Conservation (phyloP, 2,797 vertebrate genomes). For the Gila robusta region DNA sequence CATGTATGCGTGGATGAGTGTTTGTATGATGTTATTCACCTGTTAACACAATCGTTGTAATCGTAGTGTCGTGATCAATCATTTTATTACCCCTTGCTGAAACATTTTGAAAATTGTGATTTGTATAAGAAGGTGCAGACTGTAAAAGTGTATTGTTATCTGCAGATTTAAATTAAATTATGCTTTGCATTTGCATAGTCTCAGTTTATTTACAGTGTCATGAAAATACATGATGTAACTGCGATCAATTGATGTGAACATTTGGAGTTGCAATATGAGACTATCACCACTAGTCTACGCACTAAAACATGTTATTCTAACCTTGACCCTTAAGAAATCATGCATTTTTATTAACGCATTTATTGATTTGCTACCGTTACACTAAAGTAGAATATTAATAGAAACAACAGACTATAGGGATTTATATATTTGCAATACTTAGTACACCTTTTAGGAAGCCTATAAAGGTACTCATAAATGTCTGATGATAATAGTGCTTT, state of each 20-base stretch:
- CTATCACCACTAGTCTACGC: slow-evolving; percentile 38
- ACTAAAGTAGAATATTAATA: background rate
- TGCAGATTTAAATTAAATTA: slow-evolving; percentile 78
- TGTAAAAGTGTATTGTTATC: slow-evolving; percentile 75
- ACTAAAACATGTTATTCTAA: background rate
- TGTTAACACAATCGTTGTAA: slow-evolving; percentile 35
- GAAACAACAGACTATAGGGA: background rate
- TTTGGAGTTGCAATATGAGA: background rate
- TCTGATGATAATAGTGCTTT: background rate
- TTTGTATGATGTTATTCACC: slow-evolving; percentile 61
- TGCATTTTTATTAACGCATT: background rate
- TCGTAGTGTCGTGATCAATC: slow-evolving; percentile 40
- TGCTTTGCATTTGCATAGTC: slow-evolving; percentile 50
- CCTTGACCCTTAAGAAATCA: background rate
- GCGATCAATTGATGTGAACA: no score
- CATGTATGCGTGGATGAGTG: slow-evolving; percentile 27
- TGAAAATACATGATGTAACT: background rate
- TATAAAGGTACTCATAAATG: background rate
- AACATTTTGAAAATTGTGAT: slow-evolving; percentile 82
- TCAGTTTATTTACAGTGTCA: background rate
- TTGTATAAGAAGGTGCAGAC: slow-evolving; percentile 77
- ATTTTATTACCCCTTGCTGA: slow-evolving; percentile 57
- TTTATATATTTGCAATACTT: background rate
- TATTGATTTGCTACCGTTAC: background rate
- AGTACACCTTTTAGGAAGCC: background rate